Base-by-base conservation (phyloP, 2,888 invertebrate species). In the Thymelicus sylvestris region DNA sequence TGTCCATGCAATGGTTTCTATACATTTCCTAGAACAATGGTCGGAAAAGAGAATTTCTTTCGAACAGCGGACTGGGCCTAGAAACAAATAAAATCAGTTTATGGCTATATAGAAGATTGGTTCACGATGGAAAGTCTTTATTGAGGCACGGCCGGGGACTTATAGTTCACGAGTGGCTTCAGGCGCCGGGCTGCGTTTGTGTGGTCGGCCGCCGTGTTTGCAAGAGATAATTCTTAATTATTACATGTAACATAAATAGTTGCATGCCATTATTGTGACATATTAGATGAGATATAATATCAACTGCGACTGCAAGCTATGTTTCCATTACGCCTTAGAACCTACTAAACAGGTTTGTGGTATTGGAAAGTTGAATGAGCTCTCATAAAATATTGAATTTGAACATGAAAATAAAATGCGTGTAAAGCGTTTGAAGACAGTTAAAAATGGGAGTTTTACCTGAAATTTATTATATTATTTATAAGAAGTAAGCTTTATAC, bases 131-230 rank as follows among this genome's bases (percentile, higher is more conserved):
- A 83, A 86, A 85, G 87, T 84, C 86, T 89, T 86, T 88, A 90
- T 88, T 84, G 82, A 82, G 80, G 83, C 76, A 78, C 79, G 81
- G 83, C 79, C 80, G 80, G 79, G 78, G 83, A 87, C 85, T 90
- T 88, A 87, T 83, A 81, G 90, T 83, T 85, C 91, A 91, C 90
- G 92, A 91, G 86, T 88, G 84, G 88, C 91, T 90, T 74, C 77
- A 72, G 90, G 91, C 91, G 75, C 79, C 80, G 79, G 83, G 79
- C 78, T 78, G 82, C 76, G 83, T 81, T 80, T 86, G 92, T 91
- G 91, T 90, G 92, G 91, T 89, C 91, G 76, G 74, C 64, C 72
- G 74, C 73, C 67, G 76, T 81, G 77, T 84, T 84, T 83, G 59
- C 64, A 19, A 64, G 68, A 69, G 69, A 69, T 69, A 69, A 69